Conservation (phyloP, 2,113 vertebrate genomes). For the Alethe diademata region DNA sequence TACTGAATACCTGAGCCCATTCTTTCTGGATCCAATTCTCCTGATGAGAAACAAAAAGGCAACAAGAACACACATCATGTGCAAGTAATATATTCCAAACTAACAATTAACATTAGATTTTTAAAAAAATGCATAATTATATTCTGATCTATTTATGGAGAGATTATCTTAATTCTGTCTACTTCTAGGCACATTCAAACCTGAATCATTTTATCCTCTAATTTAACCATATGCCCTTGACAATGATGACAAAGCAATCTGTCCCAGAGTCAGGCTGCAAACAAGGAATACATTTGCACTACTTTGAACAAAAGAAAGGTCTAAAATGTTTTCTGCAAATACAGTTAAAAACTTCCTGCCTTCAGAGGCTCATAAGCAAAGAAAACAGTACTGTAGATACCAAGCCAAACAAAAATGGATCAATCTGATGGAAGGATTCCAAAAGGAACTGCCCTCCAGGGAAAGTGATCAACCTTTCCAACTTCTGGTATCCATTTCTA, state of each 20-base stretch:
- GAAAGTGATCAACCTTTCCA: background rate
- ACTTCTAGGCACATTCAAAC: background rate
- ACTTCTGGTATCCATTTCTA: background rate
- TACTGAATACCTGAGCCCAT: constrained; percentile 84
- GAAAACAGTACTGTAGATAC: background rate
- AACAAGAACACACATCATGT: background rate
- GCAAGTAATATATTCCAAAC: background rate
- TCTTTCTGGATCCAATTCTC: constrained; percentile 81
- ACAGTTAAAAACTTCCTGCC: background rate
- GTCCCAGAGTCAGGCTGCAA: background rate
- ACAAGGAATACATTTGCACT: background rate
- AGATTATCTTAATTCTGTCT: background rate
- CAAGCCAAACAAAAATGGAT: background rate
- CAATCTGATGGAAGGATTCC: background rate
- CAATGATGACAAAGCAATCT: background rate
- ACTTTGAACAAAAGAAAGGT: background rate
- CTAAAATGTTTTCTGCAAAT: background rate
- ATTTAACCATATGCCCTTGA: background rate
- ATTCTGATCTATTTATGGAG: background rate
- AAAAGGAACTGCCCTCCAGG: background rate
- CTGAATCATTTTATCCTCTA: background rate
- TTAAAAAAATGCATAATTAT: background rate
- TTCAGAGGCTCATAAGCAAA: background rate
- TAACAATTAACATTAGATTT: background rate
- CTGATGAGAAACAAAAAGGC: constrained; percentile 50